Evolutionary conservation across 1,140 invertebrate species (phyloP).

Genomic region (Chelonus insularis): DNA sequence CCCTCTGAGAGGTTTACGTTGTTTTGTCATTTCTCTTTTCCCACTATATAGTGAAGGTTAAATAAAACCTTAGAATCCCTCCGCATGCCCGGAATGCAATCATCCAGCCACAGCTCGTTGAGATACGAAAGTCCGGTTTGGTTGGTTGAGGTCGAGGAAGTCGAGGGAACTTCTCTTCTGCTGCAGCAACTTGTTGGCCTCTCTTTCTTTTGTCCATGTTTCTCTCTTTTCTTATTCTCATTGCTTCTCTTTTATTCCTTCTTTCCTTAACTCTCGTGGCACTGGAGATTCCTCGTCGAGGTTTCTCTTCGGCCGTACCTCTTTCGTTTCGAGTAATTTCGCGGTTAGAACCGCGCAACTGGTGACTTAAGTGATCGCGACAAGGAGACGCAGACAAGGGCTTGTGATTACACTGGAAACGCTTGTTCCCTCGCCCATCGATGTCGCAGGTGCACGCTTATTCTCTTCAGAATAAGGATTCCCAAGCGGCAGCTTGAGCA

Average conservation of each 20-base stretch:
- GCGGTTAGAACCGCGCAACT: slow-evolving; percentile 30
- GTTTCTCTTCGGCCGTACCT: slow-evolving; percentile 18
- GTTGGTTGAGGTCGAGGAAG: slow-evolving; percentile 32
- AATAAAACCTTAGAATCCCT: slow-evolving; percentile 32
- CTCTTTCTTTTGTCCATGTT: slow-evolving; percentile 9
- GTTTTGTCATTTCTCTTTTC: background rate
- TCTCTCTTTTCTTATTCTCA: slow-evolving; percentile 14
- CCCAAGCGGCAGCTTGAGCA: too few relatives aligned
- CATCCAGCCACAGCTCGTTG: slow-evolving; percentile 34
- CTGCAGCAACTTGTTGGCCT: slow-evolving; percentile 18
- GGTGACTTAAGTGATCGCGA: slow-evolving; percentile 34
- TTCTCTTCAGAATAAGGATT: background rate
- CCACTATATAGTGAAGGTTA: slow-evolving; percentile 21
- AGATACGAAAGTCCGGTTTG: slow-evolving; percentile 37
- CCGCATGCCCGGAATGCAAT: slow-evolving; percentile 36
- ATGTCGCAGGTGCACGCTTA: slow-evolving; percentile 10
- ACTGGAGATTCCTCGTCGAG: slow-evolving; percentile 9
- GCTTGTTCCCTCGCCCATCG: slow-evolving; percentile 1
- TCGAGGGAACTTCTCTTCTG: slow-evolving; percentile 25
- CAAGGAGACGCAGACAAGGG: slow-evolving; percentile 18
- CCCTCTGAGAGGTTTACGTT: background rate
- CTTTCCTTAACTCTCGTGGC: background rate
- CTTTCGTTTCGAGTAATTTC: slow-evolving; percentile 31
- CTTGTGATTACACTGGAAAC: slow-evolving; percentile 18
- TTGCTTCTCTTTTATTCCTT: slow-evolving; percentile 4